Percentiles rank a stretch among this genome's conserved stretches.
These are phyloP conservation scores for Atherinomorus stipes DNA, from an alignment of 2,113 vertebrate species.

Conservation along the genomic window DNA sequence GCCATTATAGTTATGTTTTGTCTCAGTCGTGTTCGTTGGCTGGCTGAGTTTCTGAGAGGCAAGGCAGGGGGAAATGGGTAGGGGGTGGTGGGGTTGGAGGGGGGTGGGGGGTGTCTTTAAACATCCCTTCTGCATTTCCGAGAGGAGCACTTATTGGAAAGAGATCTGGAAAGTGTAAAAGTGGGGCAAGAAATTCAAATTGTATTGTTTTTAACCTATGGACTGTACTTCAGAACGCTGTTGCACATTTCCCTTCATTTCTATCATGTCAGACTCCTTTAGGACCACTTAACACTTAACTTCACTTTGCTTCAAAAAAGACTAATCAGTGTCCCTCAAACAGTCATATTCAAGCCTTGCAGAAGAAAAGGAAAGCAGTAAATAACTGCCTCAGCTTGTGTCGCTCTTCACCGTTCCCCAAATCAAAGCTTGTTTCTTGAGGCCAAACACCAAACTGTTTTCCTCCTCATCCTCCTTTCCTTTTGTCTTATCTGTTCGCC, in stretches of 20 bases:
- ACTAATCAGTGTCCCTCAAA: not conserved
- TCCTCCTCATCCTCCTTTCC: conserved; percentile 35
- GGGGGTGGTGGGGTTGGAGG: conserved; percentile 2
- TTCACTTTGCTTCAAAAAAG: not conserved
- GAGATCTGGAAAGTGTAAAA: not conserved
- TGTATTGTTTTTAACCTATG: too few species aligned
- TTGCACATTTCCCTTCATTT: too few species aligned
- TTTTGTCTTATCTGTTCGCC: conserved; percentile 57
- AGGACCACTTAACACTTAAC: not conserved
- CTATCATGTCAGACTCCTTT: not conserved
- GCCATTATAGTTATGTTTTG: conserved; percentile 80
- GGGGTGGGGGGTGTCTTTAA: conserved; percentile 28
- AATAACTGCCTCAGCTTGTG: not conserved
- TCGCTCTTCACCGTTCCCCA: conserved; percentile 36
- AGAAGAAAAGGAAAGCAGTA: not conserved
- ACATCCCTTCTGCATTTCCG: conserved; percentile 31
- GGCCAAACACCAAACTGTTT: conserved; percentile 36
- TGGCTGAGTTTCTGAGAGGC: conserved; percentile 72
- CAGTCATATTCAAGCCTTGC: not conserved
- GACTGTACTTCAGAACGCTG: too few species aligned
- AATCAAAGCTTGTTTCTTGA: conserved; percentile 74
- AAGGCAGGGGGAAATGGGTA: conserved; percentile 59
- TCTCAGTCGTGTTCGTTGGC: conserved; percentile 74
- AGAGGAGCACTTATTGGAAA: not conserved
- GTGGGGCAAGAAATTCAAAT: not conserved